Percentiles rank a stretch among this genome's conserved stretches.
phyloP scores from a whole-genome alignment of 2,797 vertebrate species.

The Hippopotamyrus pictus region DNA sequence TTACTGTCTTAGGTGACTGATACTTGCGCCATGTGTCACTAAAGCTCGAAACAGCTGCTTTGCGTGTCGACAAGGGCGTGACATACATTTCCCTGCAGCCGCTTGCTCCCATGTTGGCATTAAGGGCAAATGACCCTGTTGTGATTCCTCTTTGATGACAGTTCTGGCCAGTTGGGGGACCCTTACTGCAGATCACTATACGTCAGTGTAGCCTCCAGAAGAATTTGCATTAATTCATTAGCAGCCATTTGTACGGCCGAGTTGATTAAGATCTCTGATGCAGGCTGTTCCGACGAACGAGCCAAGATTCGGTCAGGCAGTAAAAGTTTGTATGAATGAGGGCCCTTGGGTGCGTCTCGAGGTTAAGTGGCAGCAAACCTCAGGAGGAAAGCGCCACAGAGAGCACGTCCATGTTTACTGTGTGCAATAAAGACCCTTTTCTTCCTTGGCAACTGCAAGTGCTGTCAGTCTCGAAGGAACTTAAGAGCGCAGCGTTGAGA shows the following conservation, averaged over 20 bases:
- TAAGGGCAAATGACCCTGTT: neutral
- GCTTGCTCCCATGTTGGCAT: neutral
- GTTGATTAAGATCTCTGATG: neutral
- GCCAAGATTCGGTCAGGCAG: neutral
- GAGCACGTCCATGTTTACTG: neutral
- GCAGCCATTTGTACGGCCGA: neutral
- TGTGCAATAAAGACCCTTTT: neutral
- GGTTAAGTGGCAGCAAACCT: neutral
- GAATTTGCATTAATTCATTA: neutral
- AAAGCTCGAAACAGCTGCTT: neutral
- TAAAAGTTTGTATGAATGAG: neutral
- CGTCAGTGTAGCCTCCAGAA: neutral
- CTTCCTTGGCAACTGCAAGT: neutral
- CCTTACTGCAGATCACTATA: too few species aligned
- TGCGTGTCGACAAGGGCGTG: neutral
- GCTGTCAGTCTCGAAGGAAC: neutral
- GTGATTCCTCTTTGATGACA: neutral
- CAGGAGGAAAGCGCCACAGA: neutral
- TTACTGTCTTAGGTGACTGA: neutral
- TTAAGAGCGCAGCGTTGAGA: neutral
- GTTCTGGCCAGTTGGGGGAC: neutral
- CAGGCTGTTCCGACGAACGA: neutral
- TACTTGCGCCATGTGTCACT: neutral
- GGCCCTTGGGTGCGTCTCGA: neutral
- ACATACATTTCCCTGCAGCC: neutral